A percentile compares a stretch with the other conserved stretches of the same genome.
Conservation (phyloP, 2,113 vertebrate genomes). For the Clarias macrocephalus region DNA sequence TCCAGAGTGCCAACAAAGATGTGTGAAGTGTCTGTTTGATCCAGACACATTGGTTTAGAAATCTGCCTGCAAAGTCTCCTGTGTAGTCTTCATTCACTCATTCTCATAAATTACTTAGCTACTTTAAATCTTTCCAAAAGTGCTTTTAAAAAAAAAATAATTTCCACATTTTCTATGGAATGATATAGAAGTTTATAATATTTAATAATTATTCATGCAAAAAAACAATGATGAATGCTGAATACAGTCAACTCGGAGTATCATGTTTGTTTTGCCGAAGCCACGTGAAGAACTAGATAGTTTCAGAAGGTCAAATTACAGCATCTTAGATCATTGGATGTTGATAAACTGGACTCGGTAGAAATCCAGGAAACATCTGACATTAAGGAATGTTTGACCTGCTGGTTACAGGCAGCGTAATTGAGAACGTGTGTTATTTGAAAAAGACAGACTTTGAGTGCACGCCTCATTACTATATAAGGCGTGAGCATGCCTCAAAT, state of each 20-base stretch:
- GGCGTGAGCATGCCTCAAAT: slow-evolving; percentile 23
- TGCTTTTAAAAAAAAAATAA: too few species aligned
- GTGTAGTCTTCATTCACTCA: neutral
- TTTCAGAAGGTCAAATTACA: neutral
- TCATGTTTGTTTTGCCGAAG: neutral
- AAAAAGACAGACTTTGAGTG: slow-evolving; percentile 38
- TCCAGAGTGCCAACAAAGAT: neutral
- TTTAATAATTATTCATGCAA: neutral
- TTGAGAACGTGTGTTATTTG: slow-evolving; percentile 47
- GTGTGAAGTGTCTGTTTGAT: neutral
- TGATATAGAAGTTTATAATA: neutral
- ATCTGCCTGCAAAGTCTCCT: neutral
- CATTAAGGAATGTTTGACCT: slow-evolving; percentile 49
- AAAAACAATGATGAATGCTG: neutral
- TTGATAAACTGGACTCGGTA: slow-evolving; percentile 19
- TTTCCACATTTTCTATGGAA: neutral
- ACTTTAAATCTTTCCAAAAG: neutral
- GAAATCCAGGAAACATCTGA: slow-evolving; percentile 42
- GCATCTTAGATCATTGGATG: slow-evolving; percentile 18
- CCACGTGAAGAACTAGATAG: neutral
- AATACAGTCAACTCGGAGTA: neutral
- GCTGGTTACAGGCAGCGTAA: slow-evolving; percentile 39
- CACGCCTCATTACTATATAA: slow-evolving; percentile 49
- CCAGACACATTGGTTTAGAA: neutral
- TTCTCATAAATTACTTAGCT: neutral